Evolutionary conservation across 2,888 invertebrate genomes (phyloP).

Genomic region (Pelosia muscerda): DNA sequence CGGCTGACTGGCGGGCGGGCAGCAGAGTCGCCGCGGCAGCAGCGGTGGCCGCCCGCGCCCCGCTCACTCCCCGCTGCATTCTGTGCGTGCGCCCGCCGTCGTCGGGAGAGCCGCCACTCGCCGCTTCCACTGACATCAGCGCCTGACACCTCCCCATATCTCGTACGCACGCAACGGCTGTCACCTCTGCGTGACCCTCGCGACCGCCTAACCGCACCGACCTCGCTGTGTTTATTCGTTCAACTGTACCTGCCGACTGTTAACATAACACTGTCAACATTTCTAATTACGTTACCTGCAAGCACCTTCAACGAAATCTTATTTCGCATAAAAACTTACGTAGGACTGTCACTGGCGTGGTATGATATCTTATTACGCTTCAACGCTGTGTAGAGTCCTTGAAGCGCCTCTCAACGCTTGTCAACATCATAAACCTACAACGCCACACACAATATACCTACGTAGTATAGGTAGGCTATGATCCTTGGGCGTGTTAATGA

Average conservation of each 20-base stretch:
- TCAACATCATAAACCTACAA: not conserved
- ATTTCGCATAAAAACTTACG: conserved; percentile 24
- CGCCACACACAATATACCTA: not conserved
- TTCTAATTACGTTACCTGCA: conserved; percentile 41
- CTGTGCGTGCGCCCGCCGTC: conserved; percentile 76
- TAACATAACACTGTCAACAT: conserved; percentile 35
- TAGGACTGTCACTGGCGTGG: not conserved
- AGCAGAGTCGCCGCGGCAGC: conserved; percentile 65
- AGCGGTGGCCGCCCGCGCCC: conserved; percentile 76
- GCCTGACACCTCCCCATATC: conserved; percentile 72
- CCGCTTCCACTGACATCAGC: conserved; percentile 74
- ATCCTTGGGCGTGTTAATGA: not conserved
- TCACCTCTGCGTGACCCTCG: conserved; percentile 80
- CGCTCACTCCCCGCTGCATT: conserved; percentile 76
- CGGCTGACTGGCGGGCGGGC: conserved; percentile 78
- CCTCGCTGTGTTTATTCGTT: conserved; percentile 46
- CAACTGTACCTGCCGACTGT: conserved; percentile 29
- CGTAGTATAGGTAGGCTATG: not conserved
- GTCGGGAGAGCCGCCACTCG: conserved; percentile 69
- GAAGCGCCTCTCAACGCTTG: not conserved
- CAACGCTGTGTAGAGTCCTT: conserved; percentile 25
- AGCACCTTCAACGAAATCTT: conserved; percentile 13
- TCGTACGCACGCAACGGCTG: conserved; percentile 68
- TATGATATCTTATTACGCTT: conserved; percentile 20
- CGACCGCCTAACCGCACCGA: conserved; percentile 55